Percentiles rank a stretch among this genome's conserved stretches.
Conservation (phyloP, 2,888 invertebrate genomes). For the Crioceris asparagi region DNA sequence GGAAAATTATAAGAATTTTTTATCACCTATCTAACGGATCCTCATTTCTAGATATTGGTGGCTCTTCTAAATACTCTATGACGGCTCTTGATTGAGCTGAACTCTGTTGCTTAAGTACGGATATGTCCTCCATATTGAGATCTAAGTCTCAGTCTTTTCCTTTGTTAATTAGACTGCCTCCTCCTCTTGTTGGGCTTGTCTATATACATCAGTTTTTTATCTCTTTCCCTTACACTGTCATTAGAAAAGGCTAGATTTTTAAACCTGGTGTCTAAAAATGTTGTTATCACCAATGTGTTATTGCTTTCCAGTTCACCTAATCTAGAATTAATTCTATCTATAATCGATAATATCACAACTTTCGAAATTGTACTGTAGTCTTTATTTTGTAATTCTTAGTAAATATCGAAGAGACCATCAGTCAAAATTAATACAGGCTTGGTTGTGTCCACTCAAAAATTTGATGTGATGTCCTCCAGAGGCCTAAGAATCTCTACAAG, state of each 20-base stretch:
- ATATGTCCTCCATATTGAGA: no score
- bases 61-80: constrained; percentile 16
- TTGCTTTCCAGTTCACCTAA: constrained; percentile 15
- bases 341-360: constrained; percentile 5
- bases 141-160: constrained; percentile 1
- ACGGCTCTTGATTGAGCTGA: constrained; percentile 14
- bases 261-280: constrained; percentile 19
- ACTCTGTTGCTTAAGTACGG: no score
- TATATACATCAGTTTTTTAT: constrained; percentile 3
- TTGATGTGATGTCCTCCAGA: constrained; percentile 16
- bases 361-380: neutral
- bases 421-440: constrained; percentile 11
- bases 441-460: constrained; percentile 17
- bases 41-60: constrained; percentile 9
- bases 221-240: constrained; percentile 4
- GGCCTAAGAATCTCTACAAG: constrained; percentile 16
- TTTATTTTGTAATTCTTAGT: constrained; percentile 7
- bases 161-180: neutral
- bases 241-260: constrained; percentile 17
- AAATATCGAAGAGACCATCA: constrained; percentile 8
- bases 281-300: constrained; percentile 12
- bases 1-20: constrained; percentile 14
- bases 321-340: constrained; percentile 9
- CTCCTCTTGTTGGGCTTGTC: neutral
- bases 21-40: constrained; percentile 15